These are phyloP conservation scores for Diorhabda carinulata DNA, from an alignment of 1,140 invertebrate genomes.

Conservation along the genomic window DNA sequence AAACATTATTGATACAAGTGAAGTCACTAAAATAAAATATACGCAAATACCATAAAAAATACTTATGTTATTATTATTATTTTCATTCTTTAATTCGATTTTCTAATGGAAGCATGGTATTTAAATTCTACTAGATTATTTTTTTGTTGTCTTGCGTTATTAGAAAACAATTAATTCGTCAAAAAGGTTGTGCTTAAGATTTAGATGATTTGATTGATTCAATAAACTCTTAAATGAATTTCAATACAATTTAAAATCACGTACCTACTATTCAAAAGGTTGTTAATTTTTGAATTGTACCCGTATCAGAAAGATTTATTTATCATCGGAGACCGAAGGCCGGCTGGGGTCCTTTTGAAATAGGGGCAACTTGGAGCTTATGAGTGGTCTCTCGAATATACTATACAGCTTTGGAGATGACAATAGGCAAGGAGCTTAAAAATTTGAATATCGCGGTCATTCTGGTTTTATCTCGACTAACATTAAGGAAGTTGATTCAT, in stretches of 20 bases:
- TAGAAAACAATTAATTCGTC: too few species aligned
- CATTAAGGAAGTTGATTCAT: constrained; percentile 44
- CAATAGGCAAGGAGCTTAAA: constrained; percentile 46
- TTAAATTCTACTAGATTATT: too few species aligned
- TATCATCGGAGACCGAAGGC: constrained; percentile 5
- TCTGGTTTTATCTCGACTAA: constrained; percentile 41
- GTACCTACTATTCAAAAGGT: not conserved
- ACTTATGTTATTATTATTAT: too few species aligned
- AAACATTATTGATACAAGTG: too few species aligned
- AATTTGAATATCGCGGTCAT: constrained; percentile 51
- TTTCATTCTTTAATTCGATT: too few species aligned
- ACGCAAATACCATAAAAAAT: too few species aligned
- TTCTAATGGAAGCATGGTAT: too few species aligned
- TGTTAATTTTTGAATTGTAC: not conserved
- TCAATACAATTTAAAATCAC: not conserved
- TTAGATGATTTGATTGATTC: not conserved
- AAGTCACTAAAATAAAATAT: too few species aligned
- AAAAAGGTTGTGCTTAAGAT: too few species aligned
- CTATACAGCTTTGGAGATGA: constrained; percentile 42
- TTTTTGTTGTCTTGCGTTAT: too few species aligned
- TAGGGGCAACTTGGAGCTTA: constrained; percentile 27
- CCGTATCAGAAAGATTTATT: constrained; percentile 7
- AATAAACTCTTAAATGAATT: not conserved
- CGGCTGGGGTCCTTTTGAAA: constrained; percentile 22
- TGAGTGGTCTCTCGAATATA: constrained; percentile 39